These are phyloP conservation scores for Brachyptera putata DNA, from an alignment of 2,888 invertebrate species.

Conservation along the genomic window DNA sequence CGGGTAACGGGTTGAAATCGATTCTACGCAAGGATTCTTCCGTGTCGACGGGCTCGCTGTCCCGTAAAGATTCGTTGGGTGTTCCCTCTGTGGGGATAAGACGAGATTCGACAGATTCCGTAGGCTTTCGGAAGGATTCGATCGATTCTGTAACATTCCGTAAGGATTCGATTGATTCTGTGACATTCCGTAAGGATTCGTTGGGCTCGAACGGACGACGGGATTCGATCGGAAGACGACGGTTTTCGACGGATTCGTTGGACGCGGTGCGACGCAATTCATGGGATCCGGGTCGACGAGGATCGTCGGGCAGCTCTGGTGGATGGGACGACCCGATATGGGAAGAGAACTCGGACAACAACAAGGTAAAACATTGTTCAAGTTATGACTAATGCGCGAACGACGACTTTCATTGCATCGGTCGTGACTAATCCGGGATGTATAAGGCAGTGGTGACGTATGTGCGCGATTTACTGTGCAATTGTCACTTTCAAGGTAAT, in stretches of 20 bases:
- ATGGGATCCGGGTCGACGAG: conserved; percentile 64
- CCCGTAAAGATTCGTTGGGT: conserved; percentile 35
- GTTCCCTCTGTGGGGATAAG: conserved; percentile 30
- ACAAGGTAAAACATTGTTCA: background rate
- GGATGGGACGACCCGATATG: conserved; percentile 56
- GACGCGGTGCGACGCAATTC: conserved; percentile 62
- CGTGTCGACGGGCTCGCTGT: conserved; percentile 40
- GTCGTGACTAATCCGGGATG: background rate
- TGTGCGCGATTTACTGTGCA: too few species aligned
- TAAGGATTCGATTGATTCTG: conserved; percentile 26
- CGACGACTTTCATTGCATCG: background rate
- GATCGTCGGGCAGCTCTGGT: conserved; percentile 57
- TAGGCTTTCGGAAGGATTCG: conserved; percentile 23
- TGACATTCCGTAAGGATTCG: conserved; percentile 23
- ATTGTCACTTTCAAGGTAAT: too few species aligned
- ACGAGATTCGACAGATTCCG: conserved; percentile 26
- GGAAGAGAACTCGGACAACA: conserved; percentile 48
- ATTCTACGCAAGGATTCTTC: conserved; percentile 33
- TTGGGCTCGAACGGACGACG: conserved; percentile 38
- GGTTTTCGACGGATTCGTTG: conserved; percentile 66
- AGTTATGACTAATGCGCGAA: background rate
- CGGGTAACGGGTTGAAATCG: conserved; percentile 9
- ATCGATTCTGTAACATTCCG: conserved; percentile 23
- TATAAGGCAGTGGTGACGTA: background rate
- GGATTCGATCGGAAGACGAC: conserved; percentile 47